Evolutionary conservation across 2,888 invertebrate genomes (phyloP).

Genomic region (Laothoe populi): DNA sequence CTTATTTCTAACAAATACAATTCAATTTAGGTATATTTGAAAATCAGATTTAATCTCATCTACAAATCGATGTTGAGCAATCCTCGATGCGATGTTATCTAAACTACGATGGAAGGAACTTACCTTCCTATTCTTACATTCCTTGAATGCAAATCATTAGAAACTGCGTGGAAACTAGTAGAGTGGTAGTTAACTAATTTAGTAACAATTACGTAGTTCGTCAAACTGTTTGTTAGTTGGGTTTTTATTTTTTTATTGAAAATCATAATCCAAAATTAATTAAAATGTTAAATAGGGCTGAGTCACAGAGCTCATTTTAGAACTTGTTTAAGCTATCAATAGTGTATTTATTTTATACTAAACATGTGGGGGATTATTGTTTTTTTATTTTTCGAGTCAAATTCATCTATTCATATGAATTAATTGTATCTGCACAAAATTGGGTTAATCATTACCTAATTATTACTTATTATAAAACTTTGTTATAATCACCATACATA

Average conservation of each 20-base stretch:
- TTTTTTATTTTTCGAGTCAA: no score
- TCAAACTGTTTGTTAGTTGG: not conserved
- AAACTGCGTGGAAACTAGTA: not conserved
- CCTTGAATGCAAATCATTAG: slow-evolving; percentile 6
- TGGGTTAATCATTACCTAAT: not conserved
- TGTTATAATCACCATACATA: not conserved
- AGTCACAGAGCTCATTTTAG: not conserved
- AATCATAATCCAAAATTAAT: not conserved
- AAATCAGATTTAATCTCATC: no score
- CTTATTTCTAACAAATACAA: no score
- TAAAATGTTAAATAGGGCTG: not conserved
- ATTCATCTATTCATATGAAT: not conserved
- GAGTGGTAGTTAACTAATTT: not conserved
- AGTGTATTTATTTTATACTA: not conserved
- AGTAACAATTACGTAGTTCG: not conserved
- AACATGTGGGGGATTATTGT: no score
- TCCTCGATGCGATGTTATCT: not conserved
- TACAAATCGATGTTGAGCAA: not conserved
- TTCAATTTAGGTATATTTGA: no score
- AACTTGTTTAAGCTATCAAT: not conserved
- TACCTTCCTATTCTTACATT: not conserved
- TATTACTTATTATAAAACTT: not conserved
- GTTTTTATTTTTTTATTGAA: not conserved
- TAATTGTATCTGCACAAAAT: not conserved
- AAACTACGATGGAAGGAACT: not conserved